Evolutionary conservation across 2,888 invertebrate species (phyloP), one percentile per base, ranked within the genome.

Genomic region (Vesta saturnalis): DNA sequence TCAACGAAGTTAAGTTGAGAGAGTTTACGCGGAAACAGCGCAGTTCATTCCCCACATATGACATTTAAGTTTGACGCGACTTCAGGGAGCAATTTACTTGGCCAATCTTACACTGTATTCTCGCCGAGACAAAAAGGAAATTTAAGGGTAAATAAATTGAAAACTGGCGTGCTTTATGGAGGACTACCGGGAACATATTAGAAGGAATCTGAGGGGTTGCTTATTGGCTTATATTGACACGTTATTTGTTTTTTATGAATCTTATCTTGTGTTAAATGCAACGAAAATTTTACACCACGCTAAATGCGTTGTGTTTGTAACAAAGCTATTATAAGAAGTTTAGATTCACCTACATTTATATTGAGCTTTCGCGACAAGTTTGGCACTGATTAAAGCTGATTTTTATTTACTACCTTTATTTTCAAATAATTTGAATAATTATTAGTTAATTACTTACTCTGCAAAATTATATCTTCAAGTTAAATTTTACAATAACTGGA

Each of bases 31-130:
- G 47, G 30, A 63, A 55, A 49, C 46, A 39, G 61, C 57, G 21
- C 22, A 57, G 58, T 60, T 60, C 64, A 57, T 61, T 67, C 70
- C 64, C 66, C 71, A 71, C 71, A 71, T 71, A 71, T 82, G 83
- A 82, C 83, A 83, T 83, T 83, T 81, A 81, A 81, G 78, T 77
- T 80, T 81, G 82, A 82, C 81, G 80, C 78, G 81, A 77, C 82
- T 78, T 79, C 72, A 54, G 82, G 82, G 82, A 81, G 79, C 81
- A 78, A 81, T 83, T 82, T 79, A 75, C 79, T 76, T 77, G 78
- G 79, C 82, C 82, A 81, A 83, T 83, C 82, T 82, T 82, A 80
- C 78, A 78, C 77, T 76, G 77, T 75, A 76, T 75, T 73, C 73
- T 73, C 72, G 76, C 72, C 75, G 72, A 73, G 76, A 78, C 76